Evolutionary conservation across 2,113 vertebrate genomes (phyloP).

Genomic region (Xenopus borealis): DNA sequence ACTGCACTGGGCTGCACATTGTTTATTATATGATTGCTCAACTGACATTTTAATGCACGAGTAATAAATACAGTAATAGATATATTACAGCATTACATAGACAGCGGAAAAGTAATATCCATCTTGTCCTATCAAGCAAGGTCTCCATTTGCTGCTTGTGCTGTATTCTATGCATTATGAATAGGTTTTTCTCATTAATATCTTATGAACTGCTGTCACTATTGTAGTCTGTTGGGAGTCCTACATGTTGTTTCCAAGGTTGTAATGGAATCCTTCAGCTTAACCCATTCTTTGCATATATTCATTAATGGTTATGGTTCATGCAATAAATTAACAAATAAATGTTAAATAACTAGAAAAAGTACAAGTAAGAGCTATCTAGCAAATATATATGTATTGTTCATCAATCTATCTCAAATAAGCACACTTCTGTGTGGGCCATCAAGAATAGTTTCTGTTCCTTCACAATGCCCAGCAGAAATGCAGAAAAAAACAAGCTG

Average conservation of each 20-base stretch:
- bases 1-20: too few relatives aligned
- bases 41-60: not conserved
- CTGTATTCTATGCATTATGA: slow-evolving; percentile 5
- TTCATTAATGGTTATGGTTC: too few relatives aligned
- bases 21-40: too few relatives aligned
- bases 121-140: not conserved
- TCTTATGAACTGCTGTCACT: not conserved
- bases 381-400: too few relatives aligned
- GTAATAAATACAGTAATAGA: slow-evolving; percentile 12
- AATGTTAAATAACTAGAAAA: too few relatives aligned
- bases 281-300: not conserved
- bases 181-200: slow-evolving; percentile 5
- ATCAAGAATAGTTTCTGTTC: too few relatives aligned
- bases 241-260: not conserved
- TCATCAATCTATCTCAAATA: too few relatives aligned
- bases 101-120: slow-evolving; percentile 1
- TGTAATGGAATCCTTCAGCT: not conserved
- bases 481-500: too few relatives aligned
- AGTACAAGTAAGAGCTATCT: too few relatives aligned
- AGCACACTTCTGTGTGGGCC: too few relatives aligned
- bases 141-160: not conserved
- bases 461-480: too few relatives aligned
- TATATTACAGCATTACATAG: slow-evolving; percentile 4
- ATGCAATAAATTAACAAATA: too few relatives aligned
- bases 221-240: not conserved